Conservation (phyloP, 2,113 vertebrate species). For the Pterocles burchelli region DNA sequence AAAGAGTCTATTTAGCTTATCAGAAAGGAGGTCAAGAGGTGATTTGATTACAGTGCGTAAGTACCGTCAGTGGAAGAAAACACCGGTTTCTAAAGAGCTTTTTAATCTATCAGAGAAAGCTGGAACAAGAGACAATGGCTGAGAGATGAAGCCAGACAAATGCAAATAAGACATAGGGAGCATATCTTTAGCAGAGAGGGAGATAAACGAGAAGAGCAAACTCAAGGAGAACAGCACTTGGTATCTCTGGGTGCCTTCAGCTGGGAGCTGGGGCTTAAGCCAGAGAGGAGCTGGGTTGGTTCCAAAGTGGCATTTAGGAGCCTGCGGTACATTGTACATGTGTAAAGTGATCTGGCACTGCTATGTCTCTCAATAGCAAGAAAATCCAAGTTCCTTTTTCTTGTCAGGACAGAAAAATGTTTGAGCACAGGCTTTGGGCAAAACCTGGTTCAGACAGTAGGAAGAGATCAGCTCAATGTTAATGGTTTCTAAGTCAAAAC, state of each 20-base stretch:
- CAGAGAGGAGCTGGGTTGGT: neutral
- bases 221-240: constrained; percentile 14
- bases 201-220: constrained; percentile 33
- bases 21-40: constrained; percentile 63
- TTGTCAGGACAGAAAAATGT: neutral
- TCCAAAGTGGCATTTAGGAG: neutral
- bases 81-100: constrained; percentile 55
- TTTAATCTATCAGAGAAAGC: constrained; percentile 52
- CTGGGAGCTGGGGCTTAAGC: neutral
- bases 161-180: constrained; percentile 35
- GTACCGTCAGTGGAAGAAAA: constrained; percentile 37
- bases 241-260: neutral
- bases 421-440: neutral
- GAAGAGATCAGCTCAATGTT: neutral
- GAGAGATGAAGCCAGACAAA: constrained; percentile 52
- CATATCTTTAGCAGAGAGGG: constrained; percentile 28
- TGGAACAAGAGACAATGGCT: neutral
- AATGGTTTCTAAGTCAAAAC: neutral
- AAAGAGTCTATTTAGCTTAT: constrained; percentile 62
- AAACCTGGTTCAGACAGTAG: neutral
- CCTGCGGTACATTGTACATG: accelerated
- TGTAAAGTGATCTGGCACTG: neutral
- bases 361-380: neutral
- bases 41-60: constrained; percentile 63
- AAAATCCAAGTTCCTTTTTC: neutral